Evolutionary conservation across 2,888 invertebrate species (phyloP), one percentile per base, ranked within the genome.

Genomic region (Xylota segnis): DNA sequence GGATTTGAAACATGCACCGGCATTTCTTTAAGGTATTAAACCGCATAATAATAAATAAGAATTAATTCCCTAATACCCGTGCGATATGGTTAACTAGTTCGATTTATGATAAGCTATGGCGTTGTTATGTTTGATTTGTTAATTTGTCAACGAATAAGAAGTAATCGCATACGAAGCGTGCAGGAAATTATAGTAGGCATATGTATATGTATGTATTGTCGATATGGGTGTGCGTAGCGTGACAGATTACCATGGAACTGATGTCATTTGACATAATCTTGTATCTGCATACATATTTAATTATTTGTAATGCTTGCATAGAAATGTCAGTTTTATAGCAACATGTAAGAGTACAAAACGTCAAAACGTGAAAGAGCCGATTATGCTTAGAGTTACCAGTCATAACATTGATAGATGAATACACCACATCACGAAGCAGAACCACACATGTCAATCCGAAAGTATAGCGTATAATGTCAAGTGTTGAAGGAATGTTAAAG

Each of bases 31-130:
- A 63, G 52, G 23, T 54, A 63, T 63, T 34, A 63, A 54, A 50
- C 27, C 45, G 56, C 34, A 65, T 45, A 45, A 47, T n/a, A 58
- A 66, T 45, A 66, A 76, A 65, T 66, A 58, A 56, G 58, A 40
- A 66, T 68, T 76, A 54, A 56, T 75, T 45, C 56, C 12, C 12
- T 56, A 66, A 66, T 58, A 29, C 75, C 34, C 34, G 7, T 54
- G n/a, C 40, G 66, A 74, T 65, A 56, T 47, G 65, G 65, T 50
- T 43, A 54, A 75, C 27, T 58, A 47, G 65, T 66, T 75, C 56
- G 56, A 65, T 75, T 63, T 63, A 56, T 68, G 43, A 58, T 68
- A 68, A 68, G 54, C 54, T 56, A 70, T 32, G n/a, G 32, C 29
- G 32, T 9, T 52, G 14, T 27, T 66, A 16, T 34, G 27, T 66